Conservation (phyloP, 2,113 vertebrate species). For the Regulus satrapa region DNA sequence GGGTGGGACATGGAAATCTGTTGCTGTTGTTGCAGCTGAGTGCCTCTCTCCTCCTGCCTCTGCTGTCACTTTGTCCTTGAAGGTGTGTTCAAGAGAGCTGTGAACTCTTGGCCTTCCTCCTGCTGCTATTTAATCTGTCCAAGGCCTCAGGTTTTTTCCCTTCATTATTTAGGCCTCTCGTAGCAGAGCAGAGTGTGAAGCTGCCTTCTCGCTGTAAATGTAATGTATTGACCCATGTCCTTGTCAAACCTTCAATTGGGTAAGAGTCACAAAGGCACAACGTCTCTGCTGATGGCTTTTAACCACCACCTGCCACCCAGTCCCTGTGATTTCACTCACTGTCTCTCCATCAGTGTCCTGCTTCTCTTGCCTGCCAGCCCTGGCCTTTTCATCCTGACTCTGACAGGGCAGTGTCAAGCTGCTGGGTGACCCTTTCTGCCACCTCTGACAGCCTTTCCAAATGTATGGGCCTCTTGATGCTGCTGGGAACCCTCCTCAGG, state of each 20-base stretch:
- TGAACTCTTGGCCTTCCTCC: neutral
- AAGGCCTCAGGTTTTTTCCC: neutral
- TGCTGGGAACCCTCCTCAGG: neutral
- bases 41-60: neutral
- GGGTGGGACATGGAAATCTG: neutral
- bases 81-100: neutral
- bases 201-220: neutral
- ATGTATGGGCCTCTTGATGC: neutral
- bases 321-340: neutral
- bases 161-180: neutral
- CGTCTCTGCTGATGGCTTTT: neutral
- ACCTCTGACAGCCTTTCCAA: neutral
- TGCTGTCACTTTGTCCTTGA: neutral
- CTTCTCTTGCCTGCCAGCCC: neutral
- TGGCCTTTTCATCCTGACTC: neutral
- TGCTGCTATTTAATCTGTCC: neutral
- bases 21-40: neutral
- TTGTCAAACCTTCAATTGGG: neutral
- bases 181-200: neutral
- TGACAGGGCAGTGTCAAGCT: neutral
- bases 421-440: neutral
- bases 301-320: neutral
- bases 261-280: neutral
- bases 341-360: neutral
- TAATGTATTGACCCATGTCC: neutral